Base-by-base conservation (phyloP, 1,140 invertebrate genomes). In the Pomphorhynchus laevis region DNA sequence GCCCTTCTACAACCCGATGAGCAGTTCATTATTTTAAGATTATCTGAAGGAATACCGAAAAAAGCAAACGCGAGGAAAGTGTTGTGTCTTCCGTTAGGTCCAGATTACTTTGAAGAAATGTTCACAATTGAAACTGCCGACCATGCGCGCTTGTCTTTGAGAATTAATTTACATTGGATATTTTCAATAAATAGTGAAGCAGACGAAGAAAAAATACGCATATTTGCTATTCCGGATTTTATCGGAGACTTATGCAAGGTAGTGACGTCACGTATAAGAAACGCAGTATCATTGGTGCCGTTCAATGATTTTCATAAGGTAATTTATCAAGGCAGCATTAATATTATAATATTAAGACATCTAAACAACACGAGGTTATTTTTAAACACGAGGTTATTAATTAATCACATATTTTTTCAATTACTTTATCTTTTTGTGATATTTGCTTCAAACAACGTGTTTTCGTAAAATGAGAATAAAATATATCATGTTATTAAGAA, bases 241-340 rank as follows among this genome's bases (percentile, higher is more conserved):
- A 53, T 62, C 38, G 62, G 62, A 17, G 62, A 64, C 49, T 49
- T 58, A 12, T 63, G 62, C 42, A 64, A 64, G 46, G 61, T 61
- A 4, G 53, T 64, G 27, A 62, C 62, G 3, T 63, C 61, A 8
- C 38, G 61, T 12, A 53, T 64, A n/a, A 48, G 62, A 50, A 62
- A 62, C 20, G 53, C 59, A 34, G 62, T 64, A 5, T 61, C 62
- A 16, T 48, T 51, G 39, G 56, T 59, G 3, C 52, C 53, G 40
- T 64, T 64, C 48, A 62, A 64, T 49, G 59, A 64, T 45, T 63
- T 63, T 45, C 61, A 63, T 46, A 63, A 63, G 57, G 60, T 3
- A 3, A 16, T 1, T 3, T 14, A 16, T 18, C 25, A n/a, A n/a
- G n/a, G n/a, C n/a, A n/a, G n/a, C n/a, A n/a, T n/a, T n/a, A n/a